Evolutionary conservation across 2,888 invertebrate species (phyloP).

Genomic region (Calliphora vomitoria): DNA sequence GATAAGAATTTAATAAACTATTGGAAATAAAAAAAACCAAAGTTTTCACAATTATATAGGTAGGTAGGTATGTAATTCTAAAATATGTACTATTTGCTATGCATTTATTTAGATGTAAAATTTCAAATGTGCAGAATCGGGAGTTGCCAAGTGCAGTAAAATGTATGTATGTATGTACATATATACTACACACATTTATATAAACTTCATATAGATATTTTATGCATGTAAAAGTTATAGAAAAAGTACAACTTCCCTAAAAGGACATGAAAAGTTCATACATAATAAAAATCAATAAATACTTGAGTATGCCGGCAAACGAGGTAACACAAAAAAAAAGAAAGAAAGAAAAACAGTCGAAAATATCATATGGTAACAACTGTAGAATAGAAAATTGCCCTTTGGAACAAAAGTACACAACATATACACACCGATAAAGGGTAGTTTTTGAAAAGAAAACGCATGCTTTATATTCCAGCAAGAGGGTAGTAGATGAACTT

Average conservation of each 20-base stretch:
- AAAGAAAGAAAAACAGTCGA: slow-evolving; percentile 21
- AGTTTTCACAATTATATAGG: background rate
- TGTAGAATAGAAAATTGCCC: slow-evolving; percentile 61
- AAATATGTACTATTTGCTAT: background rate
- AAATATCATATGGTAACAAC: slow-evolving; percentile 69
- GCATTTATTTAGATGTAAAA: background rate
- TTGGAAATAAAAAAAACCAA: background rate
- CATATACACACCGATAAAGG: background rate
- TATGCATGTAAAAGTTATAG: slow-evolving; percentile 10
- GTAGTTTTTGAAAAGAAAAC: slow-evolving; percentile 30
- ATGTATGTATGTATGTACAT: background rate
- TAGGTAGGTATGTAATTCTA: background rate
- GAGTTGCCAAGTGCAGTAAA: slow-evolving; percentile 62
- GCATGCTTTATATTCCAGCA: slow-evolving; percentile 41
- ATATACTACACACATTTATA: background rate
- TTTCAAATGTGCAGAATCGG: slow-evolving; percentile 12
- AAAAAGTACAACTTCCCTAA: slow-evolving; percentile 65
- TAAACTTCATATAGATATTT: background rate
- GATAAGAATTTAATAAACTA: background rate
- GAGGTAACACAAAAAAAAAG: slow-evolving; percentile 31
- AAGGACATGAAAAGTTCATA: slow-evolving; percentile 69
- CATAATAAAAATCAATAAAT: slow-evolving; percentile 60
- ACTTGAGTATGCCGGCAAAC: slow-evolving; percentile 67
- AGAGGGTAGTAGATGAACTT: background rate
- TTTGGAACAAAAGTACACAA: slow-evolving; percentile 30